Evolutionary conservation across 2,797 vertebrate genomes (phyloP).

Genomic region (Periophthalmus magnuspinnatus): DNA sequence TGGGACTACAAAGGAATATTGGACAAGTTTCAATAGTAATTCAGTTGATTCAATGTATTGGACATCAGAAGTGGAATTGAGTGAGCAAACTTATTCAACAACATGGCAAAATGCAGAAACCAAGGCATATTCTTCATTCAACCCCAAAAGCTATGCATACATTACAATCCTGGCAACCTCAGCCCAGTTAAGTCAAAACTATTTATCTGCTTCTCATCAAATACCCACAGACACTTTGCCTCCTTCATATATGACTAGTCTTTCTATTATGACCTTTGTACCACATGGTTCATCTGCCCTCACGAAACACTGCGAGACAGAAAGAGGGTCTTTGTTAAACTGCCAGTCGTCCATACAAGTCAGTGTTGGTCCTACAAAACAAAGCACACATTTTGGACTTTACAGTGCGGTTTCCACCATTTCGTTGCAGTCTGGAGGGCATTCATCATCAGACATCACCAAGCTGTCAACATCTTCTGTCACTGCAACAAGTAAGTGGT

Average conservation of each 20-base stretch:
- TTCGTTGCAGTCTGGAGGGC: not conserved
- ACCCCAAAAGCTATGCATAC: not conserved
- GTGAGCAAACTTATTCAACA: not conserved
- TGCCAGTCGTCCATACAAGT: constrained; percentile 6
- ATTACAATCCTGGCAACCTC: not conserved
- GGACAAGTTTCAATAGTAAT: constrained; percentile 14
- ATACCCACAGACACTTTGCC: not conserved
- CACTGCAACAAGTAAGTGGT: constrained; percentile 19
- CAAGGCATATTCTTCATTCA: not conserved
- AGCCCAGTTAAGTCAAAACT: not conserved
- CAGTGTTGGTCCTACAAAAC: constrained; percentile 15
- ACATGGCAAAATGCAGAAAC: not conserved
- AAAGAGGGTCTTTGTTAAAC: constrained; percentile 21
- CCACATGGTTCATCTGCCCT: not conserved
- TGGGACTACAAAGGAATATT: not conserved
- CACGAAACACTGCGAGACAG: not conserved
- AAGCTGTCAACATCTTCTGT: constrained; percentile 2
- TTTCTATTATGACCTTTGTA: constrained; percentile 12
- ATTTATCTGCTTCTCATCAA: constrained; percentile 1
- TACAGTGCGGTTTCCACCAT: constrained; percentile 9
- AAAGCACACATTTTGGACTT: constrained; percentile 17
- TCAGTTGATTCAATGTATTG: not conserved
- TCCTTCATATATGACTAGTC: not conserved
- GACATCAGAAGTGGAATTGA: constrained; percentile 8
- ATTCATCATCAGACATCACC: not conserved